phyloP scores from a whole-genome alignment of 2,113 vertebrate species.

The Monarcha castaneiventris region DNA sequence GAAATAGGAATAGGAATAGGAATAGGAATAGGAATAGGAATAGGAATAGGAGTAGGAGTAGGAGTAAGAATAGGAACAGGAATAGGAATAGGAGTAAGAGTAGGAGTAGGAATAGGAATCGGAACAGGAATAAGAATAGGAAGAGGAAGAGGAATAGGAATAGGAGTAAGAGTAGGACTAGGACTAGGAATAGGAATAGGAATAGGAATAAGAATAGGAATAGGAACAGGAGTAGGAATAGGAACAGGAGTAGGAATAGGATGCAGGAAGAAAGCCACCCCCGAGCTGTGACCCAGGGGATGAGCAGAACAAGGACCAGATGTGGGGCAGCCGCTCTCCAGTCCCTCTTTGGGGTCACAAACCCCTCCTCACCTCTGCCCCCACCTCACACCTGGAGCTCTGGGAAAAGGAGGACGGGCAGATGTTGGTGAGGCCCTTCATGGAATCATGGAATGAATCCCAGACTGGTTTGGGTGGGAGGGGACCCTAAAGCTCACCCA shows the following conservation, averaged over 20 bases:
- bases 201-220: too few relatives aligned
- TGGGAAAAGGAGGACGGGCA: neutral
- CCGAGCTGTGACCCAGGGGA: neutral
- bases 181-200: neutral
- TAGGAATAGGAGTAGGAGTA: neutral
- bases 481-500: neutral
- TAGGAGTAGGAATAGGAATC: neutral
- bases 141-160: too few relatives aligned
- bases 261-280: neutral
- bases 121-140: accelerated
- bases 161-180: too few relatives aligned
- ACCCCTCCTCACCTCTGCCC: neutral
- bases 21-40: neutral
- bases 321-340: neutral
- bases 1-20: too few relatives aligned
- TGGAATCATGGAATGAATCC: neutral
- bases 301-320: neutral
- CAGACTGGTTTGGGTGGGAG: neutral
- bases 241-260: neutral
- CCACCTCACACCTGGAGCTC: neutral
- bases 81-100: too few relatives aligned
- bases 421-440: neutral
- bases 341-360: neutral
- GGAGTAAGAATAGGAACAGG: neutral
- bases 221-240: neutral